Base-by-base conservation (phyloP, 2,888 invertebrate genomes). In the Amiota minor region DNA sequence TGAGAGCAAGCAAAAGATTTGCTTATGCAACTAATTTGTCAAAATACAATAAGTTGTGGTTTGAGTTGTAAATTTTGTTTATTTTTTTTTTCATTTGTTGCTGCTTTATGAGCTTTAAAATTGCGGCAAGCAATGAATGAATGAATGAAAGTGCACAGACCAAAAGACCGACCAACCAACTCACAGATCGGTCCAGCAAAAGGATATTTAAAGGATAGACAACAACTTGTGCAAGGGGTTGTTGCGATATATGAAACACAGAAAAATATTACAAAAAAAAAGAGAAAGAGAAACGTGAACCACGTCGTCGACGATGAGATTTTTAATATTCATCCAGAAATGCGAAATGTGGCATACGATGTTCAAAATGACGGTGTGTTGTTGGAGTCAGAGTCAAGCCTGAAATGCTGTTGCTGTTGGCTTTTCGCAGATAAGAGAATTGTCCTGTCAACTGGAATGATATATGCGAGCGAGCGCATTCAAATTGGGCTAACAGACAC, bases 371-470 rank as follows among this genome's bases (percentile, higher is more conserved):
- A 53, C 14, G 53, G 14, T 16, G 53, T 16, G 59, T 61, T 56
- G 49, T 61, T 35, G 35, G 72, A 67, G 72, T 68, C 53, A 35
- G 46, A 65, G 71, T 67, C 71, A 49, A 65, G 71, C 69, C 72
- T 20, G 59, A 59, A 68, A 53, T 79, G 86, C 87, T 87, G 85
- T 87, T 85, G 86, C 81, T 89, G 89, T 89, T 89, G 89, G 89
- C 86, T 90, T 89, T 86, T 86, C 82, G 85, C 90, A 92, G 92
- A 92, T 92, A 92, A 92, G 92, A 92, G 92, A 92, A 92, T 92
- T 92, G 92, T 92, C 92, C 92, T 92, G 92, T 92, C 92, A 92
- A 91, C 91, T 91, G 90, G 90, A 92, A 92, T 92, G 92, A 92
- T 92, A 92, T 92, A 92, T 92, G 92, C 88, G 67, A 68, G 89